Evolutionary conservation across 2,888 invertebrate species (phyloP), one percentile per base, ranked within the genome.

Genomic region (Phortica okadai): DNA sequence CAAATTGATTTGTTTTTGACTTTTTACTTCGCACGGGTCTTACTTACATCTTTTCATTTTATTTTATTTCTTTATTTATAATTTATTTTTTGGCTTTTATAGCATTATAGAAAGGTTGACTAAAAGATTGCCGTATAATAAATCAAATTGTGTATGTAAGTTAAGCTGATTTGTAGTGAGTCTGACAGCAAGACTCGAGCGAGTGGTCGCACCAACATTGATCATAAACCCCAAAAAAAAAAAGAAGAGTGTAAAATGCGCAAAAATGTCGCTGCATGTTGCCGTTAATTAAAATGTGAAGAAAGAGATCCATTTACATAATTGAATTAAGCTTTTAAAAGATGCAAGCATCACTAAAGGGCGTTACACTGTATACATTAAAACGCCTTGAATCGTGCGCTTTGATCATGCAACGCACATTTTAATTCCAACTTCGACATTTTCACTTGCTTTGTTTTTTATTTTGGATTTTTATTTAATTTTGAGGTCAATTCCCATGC

Each of bases 1-100:
- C 82, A 85, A 85, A 88, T 84, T 88, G 84, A 85, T 88, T 50
- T 50, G 50, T 50, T 50, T 50, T 50, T 50, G 50, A 7, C 11
- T 62, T 62, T 62, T 25, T 62, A 14, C 64, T 33, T 8, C 33
- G 33, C 7, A 25, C 64, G 6, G 50, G 50, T 50, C 14, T 50
- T 8, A 50, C 10, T 50, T 11, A 50, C 8, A 2, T 8, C 14
- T 50, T 50, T 50, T 8, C 14, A 11, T 50, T 8, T 50, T 50
- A 14, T 50, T 50, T 50, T 50, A 8, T 50, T 50, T 50, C 14
- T 5, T 50, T 50, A 11, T 50, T 50, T 50, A 50, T 50, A 11
- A 64, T 33, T 11, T 62, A 6, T 6, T 25, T 62, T 33, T 64
- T 41, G 8, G 2, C 6, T 14, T 33, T 33, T 64, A 33, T 33